phyloP scores from a whole-genome alignment of 1,140 invertebrate species.

The Parasteatoda tepidariorum region DNA sequence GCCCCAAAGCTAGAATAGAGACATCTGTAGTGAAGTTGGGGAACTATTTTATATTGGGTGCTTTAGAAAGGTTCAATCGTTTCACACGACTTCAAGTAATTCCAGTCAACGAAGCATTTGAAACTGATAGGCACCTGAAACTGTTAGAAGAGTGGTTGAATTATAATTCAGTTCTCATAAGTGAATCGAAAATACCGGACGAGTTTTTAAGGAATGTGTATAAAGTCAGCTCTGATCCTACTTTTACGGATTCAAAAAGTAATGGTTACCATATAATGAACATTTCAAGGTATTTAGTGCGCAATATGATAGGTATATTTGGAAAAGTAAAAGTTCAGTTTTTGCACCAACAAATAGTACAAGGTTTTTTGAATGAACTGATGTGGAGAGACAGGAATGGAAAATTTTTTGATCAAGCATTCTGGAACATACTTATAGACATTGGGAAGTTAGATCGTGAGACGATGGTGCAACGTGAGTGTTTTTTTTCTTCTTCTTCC shows the following conservation, averaged over 20 bases:
- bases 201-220: not conserved
- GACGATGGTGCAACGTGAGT: too few species aligned
- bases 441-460: conserved; percentile 1
- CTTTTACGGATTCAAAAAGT: not conserved
- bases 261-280: conserved; percentile 12
- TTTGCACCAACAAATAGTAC: not conserved
- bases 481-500: not conserved
- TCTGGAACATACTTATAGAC: conserved; percentile 32
- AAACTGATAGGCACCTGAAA: not conserved
- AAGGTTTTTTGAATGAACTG: conserved; percentile 34
- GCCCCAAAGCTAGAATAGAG: not conserved
- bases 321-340: not conserved
- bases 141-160: conserved; percentile 17
- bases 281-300: not conserved
- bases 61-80: conserved; percentile 23
- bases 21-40: conserved; percentile 13
- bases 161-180: not conserved
- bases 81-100: conserved; percentile 15
- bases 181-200: not conserved
- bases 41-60: conserved; percentile 25
- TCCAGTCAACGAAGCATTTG: not conserved
- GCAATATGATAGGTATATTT: conserved; percentile 20
- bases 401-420: conserved; percentile 13
- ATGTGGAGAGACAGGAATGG: conserved; percentile 44
- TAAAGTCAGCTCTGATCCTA: not conserved